Evolutionary conservation across 2,797 vertebrate genomes (phyloP), one percentile per base, ranked within the genome.

Genomic region (Galaxias olidus): DNA sequence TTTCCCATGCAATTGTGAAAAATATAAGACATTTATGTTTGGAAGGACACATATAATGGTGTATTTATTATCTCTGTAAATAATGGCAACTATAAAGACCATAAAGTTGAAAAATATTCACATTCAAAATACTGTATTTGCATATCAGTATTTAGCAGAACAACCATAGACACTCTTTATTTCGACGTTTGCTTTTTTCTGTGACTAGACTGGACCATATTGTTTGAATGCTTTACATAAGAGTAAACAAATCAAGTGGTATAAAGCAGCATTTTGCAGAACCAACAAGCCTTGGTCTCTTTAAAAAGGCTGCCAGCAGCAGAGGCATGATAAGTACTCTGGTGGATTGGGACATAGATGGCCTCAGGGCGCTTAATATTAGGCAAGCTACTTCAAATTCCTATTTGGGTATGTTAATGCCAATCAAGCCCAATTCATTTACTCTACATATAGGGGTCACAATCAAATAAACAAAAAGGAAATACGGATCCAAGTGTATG

Each of bases 381-480:
- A 85, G 30, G 30, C 30, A 3, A 30, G 81, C 75, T 76, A 81
- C 85, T 89, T 86, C 74, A 78, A 77, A 86, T 89, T 88, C 77
- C 73, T 83, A 85, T 87, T 88, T 86, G 78, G 75, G 85, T 86
- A 83, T 87, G 85, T 74, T 88, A 85, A 87, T 85, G 86, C 85
- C 88, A 86, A 87, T 86, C 85, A 86, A 86, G 78, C 76, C 54
- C 84, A 80, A 75, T 85, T 85, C 75, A 86, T 87, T 86, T 75
- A 71, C 53, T 76, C 69, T 51, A 67, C 72, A 69, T 69, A 66
- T 45, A 54, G 66, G 66, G 52, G 18, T 47, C 73, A 74, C 72
- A 72, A 77, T 73, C 75, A 84, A 83, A 87, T 69, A 86, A 82
- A 80, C 74, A 81, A 75, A 71, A 66, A 51, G 59, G 42, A 43